Conservation (phyloP, 2,797 vertebrate species). For the Cyclopterus lumpus region DNA sequence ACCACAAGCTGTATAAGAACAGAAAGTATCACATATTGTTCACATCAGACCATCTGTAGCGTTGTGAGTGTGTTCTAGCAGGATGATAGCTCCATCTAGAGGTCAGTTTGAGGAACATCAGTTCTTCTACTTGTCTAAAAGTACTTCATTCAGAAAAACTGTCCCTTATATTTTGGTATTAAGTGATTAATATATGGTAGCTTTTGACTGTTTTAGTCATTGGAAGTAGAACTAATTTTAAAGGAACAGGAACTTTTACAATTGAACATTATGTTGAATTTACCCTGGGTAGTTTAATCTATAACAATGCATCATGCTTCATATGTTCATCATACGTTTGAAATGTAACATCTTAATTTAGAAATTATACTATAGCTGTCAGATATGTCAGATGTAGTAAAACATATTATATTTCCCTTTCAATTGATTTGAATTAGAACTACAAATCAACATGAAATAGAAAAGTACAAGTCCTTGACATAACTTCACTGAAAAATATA, state of each 20-base stretch:
- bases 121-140: neutral
- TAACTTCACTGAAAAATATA: neutral
- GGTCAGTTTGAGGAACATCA: slow-evolving; percentile 6
- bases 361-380: neutral
- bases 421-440: neutral
- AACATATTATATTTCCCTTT: neutral
- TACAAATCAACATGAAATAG: neutral
- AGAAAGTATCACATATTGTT: neutral
- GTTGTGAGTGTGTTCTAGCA: neutral
- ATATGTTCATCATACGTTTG: neutral
- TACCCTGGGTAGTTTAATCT: neutral
- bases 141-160: no score
- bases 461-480: neutral
- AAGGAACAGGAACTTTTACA: no score
- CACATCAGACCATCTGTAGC: neutral
- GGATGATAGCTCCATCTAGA: slow-evolving; percentile 52
- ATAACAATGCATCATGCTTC: neutral
- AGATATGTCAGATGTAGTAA: neutral
- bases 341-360: neutral
- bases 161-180: neutral
- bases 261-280: no score
- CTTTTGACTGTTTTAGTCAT: neutral
- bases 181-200: neutral
- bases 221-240: neutral
- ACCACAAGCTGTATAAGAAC: neutral